These are phyloP conservation scores for Prunella himalayana DNA, from an alignment of 2,113 vertebrate species.

Conservation along the genomic window DNA sequence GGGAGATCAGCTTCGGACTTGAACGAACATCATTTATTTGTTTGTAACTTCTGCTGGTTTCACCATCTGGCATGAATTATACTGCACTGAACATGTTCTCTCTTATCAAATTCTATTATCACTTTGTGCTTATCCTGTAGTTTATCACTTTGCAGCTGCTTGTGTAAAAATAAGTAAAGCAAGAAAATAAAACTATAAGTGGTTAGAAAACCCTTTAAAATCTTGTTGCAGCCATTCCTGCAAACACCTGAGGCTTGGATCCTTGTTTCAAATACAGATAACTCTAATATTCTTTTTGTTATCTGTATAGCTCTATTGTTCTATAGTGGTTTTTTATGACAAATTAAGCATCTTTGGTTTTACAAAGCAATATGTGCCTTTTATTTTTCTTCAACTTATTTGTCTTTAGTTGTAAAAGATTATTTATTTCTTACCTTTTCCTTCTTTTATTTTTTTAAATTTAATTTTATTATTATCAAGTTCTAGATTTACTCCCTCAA, in stretches of 20 bases:
- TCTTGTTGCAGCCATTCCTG: not conserved
- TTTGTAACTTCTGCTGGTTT: slow-evolving; percentile 1
- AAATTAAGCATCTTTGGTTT: not conserved
- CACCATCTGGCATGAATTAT: not conserved
- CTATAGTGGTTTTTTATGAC: not conserved
- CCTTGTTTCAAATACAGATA: not conserved
- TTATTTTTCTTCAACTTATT: not conserved
- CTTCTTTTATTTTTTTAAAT: not conserved
- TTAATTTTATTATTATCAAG: not conserved
- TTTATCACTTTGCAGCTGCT: not conserved
- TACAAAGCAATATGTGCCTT: not conserved
- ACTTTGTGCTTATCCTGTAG: slow-evolving; percentile 2
- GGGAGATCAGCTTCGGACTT: not conserved
- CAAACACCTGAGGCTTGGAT: not conserved
- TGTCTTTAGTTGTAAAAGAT: not conserved
- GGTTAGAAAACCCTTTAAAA: slow-evolving; percentile 33
- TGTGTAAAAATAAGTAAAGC: slow-evolving; percentile 10
- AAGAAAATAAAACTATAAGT: slow-evolving; percentile 29
- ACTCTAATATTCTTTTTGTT: not conserved
- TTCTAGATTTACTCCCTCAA: not conserved
- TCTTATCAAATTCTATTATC: slow-evolving; percentile 47
- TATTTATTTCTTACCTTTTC: not conserved
- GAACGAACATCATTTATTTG: not conserved
- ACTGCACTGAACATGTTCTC: not conserved
- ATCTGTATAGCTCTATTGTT: not conserved